Evolutionary conservation across 1,140 invertebrate genomes (phyloP).

Genomic region (Philotrypesis tridentata): DNA sequence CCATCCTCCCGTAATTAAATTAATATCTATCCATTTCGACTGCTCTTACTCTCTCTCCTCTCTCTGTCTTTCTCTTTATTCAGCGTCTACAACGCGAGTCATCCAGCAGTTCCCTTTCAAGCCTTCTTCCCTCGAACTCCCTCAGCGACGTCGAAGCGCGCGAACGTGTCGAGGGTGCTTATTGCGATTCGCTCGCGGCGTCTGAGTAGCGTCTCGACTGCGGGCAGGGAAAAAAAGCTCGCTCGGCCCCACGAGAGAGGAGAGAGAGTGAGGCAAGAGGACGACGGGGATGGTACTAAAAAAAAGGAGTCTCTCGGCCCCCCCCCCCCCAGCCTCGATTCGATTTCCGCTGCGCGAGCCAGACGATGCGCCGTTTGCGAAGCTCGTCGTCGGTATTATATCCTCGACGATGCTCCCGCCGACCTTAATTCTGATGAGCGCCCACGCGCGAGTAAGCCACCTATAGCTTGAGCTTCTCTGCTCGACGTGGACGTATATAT

Average conservation of each 20-base stretch:
- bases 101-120: neutral
- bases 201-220: neutral
- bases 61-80: constrained; percentile 11
- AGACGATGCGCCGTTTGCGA: constrained; percentile 27
- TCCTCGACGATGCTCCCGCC: neutral
- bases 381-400: constrained; percentile 50
- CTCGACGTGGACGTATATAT: no score
- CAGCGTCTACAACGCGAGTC: neutral
- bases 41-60: neutral
- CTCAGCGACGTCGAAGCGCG: neutral
- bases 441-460: neutral
- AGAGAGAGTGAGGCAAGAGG: neutral
- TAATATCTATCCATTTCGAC: neutral
- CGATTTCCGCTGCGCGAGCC: constrained; percentile 44
- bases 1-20: constrained; percentile 10
- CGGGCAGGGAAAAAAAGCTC: neutral
- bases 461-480: neutral
- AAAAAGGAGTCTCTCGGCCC: neutral
- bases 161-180: constrained; percentile 57
- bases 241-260: neutral
- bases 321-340: constrained; percentile 11
- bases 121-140: neutral
- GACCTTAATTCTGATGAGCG: constrained; percentile 18
- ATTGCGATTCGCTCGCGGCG: constrained; percentile 51
- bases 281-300: neutral